These are phyloP conservation scores for Sinocyclocheilus rhinocerous DNA, from an alignment of 2,113 vertebrate species.

Conservation along the genomic window DNA sequence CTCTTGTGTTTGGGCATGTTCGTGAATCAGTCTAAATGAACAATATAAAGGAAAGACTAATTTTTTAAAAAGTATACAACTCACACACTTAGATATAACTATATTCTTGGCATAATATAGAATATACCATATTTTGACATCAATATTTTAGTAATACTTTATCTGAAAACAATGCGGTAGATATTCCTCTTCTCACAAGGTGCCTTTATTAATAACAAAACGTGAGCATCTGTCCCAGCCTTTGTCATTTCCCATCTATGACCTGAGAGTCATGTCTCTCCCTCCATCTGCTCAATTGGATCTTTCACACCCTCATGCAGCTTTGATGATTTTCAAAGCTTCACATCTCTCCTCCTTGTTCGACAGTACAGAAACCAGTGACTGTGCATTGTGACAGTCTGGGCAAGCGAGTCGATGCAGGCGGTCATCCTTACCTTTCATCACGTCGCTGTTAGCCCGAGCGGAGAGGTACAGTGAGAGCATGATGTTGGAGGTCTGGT, in stretches of 20 bases:
- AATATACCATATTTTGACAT: background rate
- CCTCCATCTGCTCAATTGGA: background rate
- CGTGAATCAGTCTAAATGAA: no score
- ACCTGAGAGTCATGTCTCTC: background rate
- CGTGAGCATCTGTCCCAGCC: background rate
- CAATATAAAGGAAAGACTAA: no score
- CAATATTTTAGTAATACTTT: background rate
- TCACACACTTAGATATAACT: no score
- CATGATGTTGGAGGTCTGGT: slow-evolving; percentile 1
- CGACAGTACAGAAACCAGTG: background rate
- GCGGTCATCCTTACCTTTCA: slow-evolving; percentile 53
- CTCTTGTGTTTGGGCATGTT: no score
- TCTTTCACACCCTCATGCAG: background rate
- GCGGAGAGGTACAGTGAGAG: background rate
- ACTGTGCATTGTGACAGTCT: background rate
- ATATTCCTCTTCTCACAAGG: background rate
- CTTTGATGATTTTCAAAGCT: slow-evolving; percentile 36
- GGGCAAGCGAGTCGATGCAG: slow-evolving; percentile 18
- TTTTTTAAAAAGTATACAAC: no score
- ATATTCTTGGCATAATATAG: no score
- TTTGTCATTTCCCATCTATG: background rate
- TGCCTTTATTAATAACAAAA: background rate
- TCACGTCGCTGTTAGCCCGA: slow-evolving; percentile 41
- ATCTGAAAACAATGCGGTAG: background rate
- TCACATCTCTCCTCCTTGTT: slow-evolving; percentile 17